Conservation (phyloP, 2,797 vertebrate species). For the Dipus sagitta region DNA sequence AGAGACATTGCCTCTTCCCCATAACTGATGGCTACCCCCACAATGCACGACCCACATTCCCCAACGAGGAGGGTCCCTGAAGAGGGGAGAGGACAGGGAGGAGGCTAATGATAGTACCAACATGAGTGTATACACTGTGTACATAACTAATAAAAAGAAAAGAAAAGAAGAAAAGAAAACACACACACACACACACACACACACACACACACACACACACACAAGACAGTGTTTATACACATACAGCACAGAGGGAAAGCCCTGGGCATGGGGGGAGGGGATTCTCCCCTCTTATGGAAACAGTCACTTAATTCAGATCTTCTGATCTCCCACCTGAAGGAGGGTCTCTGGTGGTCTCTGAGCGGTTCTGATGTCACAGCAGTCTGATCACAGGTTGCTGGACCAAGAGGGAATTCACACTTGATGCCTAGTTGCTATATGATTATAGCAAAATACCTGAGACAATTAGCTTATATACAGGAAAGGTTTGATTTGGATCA, state of each 20-base stretch:
- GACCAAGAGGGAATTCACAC: background rate
- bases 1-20: no score
- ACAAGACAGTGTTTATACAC: background rate
- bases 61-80: no score
- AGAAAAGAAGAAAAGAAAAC: no score
- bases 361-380: background rate
- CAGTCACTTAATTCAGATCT: background rate
- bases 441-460: background rate
- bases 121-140: no score
- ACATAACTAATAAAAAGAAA: no score
- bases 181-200: background rate
- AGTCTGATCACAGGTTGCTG: background rate
- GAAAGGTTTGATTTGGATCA: background rate
- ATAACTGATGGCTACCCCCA: no score
- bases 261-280: accelerated
- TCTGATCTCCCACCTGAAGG: background rate
- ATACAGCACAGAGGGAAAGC: background rate
- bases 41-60: no score
- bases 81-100: no score
- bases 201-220: background rate
- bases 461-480: background rate
- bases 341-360: no score
- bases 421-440: background rate
- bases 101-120: no score
- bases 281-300: background rate